A percentile compares a stretch with the other conserved stretches of the same genome.
phyloP scores from a whole-genome alignment of 2,888 invertebrate species.

The Apamea monoglypha region DNA sequence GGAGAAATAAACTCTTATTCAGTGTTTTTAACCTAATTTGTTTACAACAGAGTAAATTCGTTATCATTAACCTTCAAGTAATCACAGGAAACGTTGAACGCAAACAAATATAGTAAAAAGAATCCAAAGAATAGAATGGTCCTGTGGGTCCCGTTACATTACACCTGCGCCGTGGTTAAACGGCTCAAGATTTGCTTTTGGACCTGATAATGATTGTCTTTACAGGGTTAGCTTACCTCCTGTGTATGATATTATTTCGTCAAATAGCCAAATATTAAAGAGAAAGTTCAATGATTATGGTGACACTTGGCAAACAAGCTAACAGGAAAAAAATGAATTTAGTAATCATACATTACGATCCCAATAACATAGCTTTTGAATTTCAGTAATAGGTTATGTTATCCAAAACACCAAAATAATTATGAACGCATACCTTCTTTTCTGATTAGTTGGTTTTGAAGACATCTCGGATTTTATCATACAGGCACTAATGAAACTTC shows the following conservation, averaged over 20 bases:
- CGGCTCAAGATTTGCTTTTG: neutral
- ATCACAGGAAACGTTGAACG: slow-evolving; percentile 48
- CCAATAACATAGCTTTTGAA: slow-evolving; percentile 15
- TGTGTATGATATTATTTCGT: slow-evolving; percentile 29
- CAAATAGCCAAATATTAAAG: slow-evolving; percentile 57
- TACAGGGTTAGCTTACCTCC: slow-evolving; percentile 6
- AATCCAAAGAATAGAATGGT: slow-evolving; percentile 18
- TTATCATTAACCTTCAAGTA: slow-evolving; percentile 54
- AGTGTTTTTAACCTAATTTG: slow-evolving; percentile 35
- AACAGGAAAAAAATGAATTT: slow-evolving; percentile 71
- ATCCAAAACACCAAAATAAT: slow-evolving; percentile 57
- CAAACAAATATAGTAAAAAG: slow-evolving; percentile 20
- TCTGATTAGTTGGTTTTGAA: slow-evolving; percentile 91
- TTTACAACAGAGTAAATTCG: slow-evolving; percentile 57
- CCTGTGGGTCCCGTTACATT: slow-evolving; percentile 44
- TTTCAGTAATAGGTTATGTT: slow-evolving; percentile 46
- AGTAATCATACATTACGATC: slow-evolving; percentile 39
- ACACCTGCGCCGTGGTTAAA: slow-evolving; percentile 25
- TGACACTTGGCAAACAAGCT: slow-evolving; percentile 64
- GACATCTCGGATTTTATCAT: slow-evolving; percentile 86
- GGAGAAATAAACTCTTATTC: slow-evolving; percentile 18
- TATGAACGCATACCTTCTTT: slow-evolving; percentile 91
- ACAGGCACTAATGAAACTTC: slow-evolving; percentile 82
- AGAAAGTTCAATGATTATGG: slow-evolving; percentile 70
- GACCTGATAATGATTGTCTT: neutral